phyloP scores from a whole-genome alignment of 92 coral and sea anemone genomes.

The Palythoa caribaeorum region DNA sequence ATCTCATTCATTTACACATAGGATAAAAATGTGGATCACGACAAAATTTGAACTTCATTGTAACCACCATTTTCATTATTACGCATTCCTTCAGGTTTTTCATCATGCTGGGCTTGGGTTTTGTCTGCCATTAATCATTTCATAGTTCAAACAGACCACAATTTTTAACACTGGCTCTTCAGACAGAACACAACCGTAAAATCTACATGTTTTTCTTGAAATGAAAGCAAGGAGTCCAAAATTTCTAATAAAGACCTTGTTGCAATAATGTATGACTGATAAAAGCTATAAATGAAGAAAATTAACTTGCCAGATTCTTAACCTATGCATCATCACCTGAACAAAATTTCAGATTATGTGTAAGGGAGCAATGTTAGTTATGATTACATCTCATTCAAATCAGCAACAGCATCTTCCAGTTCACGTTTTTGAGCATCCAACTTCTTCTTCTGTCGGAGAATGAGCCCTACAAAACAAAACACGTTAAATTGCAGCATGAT shows the following conservation, averaged over 20 bases:
- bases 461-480: slow-evolving; percentile 40
- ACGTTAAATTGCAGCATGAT: background rate
- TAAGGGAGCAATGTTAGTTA: background rate
- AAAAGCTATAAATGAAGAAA: background rate
- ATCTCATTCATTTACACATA: too few relatives aligned
- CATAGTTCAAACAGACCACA: too few relatives aligned
- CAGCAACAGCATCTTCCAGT: slow-evolving; percentile 86
- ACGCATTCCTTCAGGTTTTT: too few relatives aligned
- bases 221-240: too few relatives aligned
- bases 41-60: too few relatives aligned
- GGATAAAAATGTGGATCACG: too few relatives aligned
- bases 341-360: background rate
- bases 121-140: too few relatives aligned
- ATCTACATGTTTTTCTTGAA: too few relatives aligned
- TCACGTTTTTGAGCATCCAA: slow-evolving; percentile 74
- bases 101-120: too few relatives aligned
- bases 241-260: background rate
- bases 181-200: too few relatives aligned
- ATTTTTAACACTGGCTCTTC: too few relatives aligned
- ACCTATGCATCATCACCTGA: background rate
- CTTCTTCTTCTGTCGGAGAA: slow-evolving; percentile 75
- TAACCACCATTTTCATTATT: too few relatives aligned
- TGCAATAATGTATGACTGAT: background rate
- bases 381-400: slow-evolving; percentile 60
- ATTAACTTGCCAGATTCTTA: background rate